phyloP scores from a whole-genome alignment of 2,888 invertebrate species.

The Anarsia innoxiella region DNA sequence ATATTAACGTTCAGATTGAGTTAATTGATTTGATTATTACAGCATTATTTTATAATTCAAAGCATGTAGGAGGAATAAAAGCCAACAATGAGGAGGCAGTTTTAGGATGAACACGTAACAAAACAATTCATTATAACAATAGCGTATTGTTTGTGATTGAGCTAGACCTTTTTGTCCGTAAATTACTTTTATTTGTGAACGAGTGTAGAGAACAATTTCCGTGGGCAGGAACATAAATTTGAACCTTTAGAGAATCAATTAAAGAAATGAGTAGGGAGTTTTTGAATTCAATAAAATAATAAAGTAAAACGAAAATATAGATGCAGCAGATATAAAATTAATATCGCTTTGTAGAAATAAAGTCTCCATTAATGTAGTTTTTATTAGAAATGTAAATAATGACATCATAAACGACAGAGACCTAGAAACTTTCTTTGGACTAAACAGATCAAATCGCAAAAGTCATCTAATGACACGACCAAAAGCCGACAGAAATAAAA shows the following conservation, averaged over 20 bases:
- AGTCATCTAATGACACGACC: slow-evolving; percentile 15
- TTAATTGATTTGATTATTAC: slow-evolving; percentile 37
- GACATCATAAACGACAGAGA: no score
- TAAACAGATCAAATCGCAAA: slow-evolving; percentile 5
- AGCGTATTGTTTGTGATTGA: slow-evolving; percentile 60
- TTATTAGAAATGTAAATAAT: no score
- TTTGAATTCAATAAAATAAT: no score
- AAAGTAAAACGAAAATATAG: no score
- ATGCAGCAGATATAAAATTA: no score
- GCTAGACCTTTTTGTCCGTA: slow-evolving; percentile 43
- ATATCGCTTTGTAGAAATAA: no score
- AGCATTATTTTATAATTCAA: slow-evolving; percentile 25
- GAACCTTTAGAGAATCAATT: neutral
- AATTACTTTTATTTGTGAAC: slow-evolving; percentile 42
- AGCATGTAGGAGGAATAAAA: slow-evolving; percentile 60
- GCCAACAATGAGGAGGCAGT: slow-evolving; percentile 51
- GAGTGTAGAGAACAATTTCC: slow-evolving; percentile 32
- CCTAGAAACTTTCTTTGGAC: slow-evolving; percentile 2
- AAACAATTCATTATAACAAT: slow-evolving; percentile 64
- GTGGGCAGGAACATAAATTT: slow-evolving; percentile 37
- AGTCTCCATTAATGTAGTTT: no score
- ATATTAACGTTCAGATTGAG: no score
- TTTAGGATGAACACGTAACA: slow-evolving; percentile 49
- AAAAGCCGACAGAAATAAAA: slow-evolving; percentile 20
- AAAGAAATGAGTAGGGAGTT: no score